A percentile compares a stretch with the other conserved stretches of the same genome.
Evolutionary conservation across 2,797 vertebrate genomes (phyloP).

Genomic region (Triplophysa yarkandensis): DNA sequence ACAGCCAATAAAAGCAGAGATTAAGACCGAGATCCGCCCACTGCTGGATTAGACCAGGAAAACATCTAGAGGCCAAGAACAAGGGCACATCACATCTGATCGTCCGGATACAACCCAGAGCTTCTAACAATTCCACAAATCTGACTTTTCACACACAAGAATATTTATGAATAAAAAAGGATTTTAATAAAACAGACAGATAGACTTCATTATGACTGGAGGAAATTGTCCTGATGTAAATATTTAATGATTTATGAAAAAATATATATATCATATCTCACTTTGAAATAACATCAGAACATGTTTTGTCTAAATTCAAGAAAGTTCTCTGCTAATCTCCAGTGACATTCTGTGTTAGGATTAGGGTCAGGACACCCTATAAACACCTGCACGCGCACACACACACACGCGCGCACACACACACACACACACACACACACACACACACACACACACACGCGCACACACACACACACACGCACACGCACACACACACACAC

Average conservation of each 20-base stretch:
- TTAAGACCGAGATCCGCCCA: constrained; percentile 23
- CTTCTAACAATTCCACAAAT: constrained; percentile 6
- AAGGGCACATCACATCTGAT: background rate
- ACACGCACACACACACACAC: background rate
- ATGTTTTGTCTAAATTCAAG: background rate
- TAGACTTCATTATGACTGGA: background rate
- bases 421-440: too few species aligned
- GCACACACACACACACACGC: background rate
- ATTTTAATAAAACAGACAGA: background rate
- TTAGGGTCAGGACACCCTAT: constrained; percentile 69
- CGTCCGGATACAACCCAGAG: background rate
- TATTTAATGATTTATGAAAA: background rate
- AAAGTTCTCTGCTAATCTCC: constrained; percentile 38
- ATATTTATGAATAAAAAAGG: background rate
- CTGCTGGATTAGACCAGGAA: background rate
- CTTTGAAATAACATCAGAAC: background rate
- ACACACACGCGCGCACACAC: background rate
- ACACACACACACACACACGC: background rate
- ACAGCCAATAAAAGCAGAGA: constrained; percentile 45
- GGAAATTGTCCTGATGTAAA: background rate
- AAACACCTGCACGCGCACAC: background rate
- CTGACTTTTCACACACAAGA: background rate
- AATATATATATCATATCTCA: too few species aligned
- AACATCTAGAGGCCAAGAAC: background rate
- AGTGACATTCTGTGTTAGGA: constrained; percentile 57